Base-by-base conservation (phyloP, 2,888 invertebrate species). In the Pterostichus niger region DNA sequence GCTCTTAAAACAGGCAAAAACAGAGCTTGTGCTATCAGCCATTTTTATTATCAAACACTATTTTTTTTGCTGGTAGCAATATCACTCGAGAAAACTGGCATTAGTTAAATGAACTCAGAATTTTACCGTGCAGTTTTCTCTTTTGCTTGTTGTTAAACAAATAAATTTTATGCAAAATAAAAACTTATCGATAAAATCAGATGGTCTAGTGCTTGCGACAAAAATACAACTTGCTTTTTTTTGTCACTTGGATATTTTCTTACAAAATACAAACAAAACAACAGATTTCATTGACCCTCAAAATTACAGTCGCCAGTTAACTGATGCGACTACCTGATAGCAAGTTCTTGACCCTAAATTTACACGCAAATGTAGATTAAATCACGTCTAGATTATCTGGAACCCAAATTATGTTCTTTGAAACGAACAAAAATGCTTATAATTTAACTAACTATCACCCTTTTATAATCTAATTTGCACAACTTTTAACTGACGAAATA, bases 271-370 rank as follows among this genome's bases (percentile, higher is more conserved):
- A 75, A 75, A 31, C 49, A 52, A 64, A 75, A 52, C 46, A 44
- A 71, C 10, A n/a, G 40, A 78, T 35, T 49, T 52, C 79, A 79
- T 79, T 79, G 79, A 79, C 79, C 79, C 79, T 79, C 79, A 68
- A 77, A 77, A 46, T 64, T 46, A 49, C 11, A n/a, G 44, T 40
- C 11, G 54, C 17, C 15, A 46, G n/a, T 77, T 40, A 31, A 31
- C 13, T 3, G 79, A 79, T 79, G 35, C 33, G 10, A n/a, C 13
- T 0, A 3, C 5, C 15, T 52, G 79, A 79, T 79, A 79, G 11
- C 6, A 52, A 64, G 79, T 61, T 64, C 61, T 79, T 79, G 68
- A 64, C 79, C 64, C 68, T n/a, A 68, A 64, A 52, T 31, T 56
- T 35, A 49, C 79, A 79, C 52, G 79, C 79, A 11, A 79, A 68